Conservation (phyloP, 2,113 vertebrate species). For the human region DNA sequence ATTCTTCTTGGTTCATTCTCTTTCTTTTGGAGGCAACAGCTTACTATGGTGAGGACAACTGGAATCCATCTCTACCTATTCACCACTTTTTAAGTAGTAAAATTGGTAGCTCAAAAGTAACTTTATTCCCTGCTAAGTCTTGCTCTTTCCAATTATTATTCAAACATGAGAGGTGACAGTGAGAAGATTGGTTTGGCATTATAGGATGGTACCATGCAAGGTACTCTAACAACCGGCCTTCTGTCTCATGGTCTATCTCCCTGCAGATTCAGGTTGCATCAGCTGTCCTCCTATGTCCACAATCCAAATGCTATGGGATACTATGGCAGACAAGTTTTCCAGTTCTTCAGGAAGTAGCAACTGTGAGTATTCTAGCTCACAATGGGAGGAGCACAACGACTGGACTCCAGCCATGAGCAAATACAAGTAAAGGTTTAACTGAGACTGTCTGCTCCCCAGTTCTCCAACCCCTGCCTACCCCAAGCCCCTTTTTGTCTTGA, state of each 20-base stretch:
- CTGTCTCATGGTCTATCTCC: background rate
- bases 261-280: slow-evolving; percentile 83
- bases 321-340: slow-evolving; percentile 77
- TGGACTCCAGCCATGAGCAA: slow-evolving; percentile 79
- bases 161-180: background rate
- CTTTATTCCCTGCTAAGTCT: background rate
- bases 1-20: background rate
- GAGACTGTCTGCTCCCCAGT: background rate
- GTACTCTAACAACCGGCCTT: background rate
- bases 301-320: slow-evolving; percentile 81
- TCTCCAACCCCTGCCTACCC: background rate
- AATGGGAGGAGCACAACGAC: slow-evolving; percentile 53
- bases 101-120: background rate
- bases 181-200: background rate
- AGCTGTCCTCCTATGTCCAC: slow-evolving; percentile 83
- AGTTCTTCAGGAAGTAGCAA: slow-evolving; percentile 76
- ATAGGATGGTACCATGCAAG: background rate
- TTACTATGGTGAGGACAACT: background rate
- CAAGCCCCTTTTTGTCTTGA: background rate
- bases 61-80: background rate
- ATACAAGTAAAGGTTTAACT: slow-evolving; percentile 77
- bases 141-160: background rate
- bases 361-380: slow-evolving; percentile 59
- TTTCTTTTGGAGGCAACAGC: background rate
- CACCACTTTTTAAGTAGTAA: background rate